Conservation (phyloP, 53 echinoderm and acorn worm genomes). For the Zoroaster sp. region DNA sequence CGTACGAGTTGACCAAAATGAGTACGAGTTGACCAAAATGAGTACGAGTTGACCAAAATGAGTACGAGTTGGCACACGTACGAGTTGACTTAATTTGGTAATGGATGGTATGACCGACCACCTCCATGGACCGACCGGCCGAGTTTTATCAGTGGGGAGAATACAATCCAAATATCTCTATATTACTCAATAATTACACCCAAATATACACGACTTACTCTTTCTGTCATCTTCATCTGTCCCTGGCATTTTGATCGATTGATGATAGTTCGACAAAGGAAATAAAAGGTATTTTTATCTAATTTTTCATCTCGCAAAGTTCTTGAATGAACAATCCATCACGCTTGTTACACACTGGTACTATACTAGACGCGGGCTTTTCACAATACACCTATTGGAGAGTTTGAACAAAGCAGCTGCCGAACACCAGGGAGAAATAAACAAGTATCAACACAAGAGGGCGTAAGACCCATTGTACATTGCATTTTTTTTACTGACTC, state of each 20-base stretch:
- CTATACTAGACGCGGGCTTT: too few relatives aligned
- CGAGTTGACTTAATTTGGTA: too few relatives aligned
- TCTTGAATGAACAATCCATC: too few relatives aligned
- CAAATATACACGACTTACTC: constrained; percentile 6
- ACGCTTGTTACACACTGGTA: background rate
- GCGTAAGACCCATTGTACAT: background rate
- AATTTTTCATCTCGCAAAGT: background rate
- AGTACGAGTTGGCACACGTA: too few relatives aligned
- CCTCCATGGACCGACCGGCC: background rate
- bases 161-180: background rate
- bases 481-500: too few relatives aligned
- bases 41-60: too few relatives aligned
- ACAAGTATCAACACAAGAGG: background rate
- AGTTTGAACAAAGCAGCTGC: background rate
- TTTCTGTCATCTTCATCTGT: constrained; percentile 42
- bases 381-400: too few relatives aligned
- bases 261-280: background rate
- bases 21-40: too few relatives aligned
- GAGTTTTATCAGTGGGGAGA: background rate
- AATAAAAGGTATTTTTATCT: background rate
- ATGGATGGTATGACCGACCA: too few relatives aligned
- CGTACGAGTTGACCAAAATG: too few relatives aligned
- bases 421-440: background rate
- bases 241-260: constrained; percentile 29
- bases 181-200: background rate